These are phyloP conservation scores for Aphidius ervi DNA, from an alignment of 1,140 invertebrate genomes.

Conservation along the genomic window DNA sequence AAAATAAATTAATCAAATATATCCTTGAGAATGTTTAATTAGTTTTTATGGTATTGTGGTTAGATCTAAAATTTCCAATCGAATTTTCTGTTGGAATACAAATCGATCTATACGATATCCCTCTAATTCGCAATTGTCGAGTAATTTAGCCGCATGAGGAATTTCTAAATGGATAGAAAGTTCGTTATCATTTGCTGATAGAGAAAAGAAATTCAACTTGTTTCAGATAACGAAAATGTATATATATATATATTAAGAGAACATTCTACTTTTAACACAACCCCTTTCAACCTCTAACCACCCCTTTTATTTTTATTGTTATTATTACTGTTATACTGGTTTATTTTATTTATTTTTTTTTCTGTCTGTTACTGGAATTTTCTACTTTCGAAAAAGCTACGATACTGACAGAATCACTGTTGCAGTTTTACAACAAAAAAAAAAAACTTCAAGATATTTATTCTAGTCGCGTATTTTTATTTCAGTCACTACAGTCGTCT, in stretches of 20 bases:
- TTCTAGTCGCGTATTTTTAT: conserved; percentile 11
- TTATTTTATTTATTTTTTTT: not conserved
- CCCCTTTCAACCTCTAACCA: not conserved
- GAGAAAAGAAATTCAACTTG: not conserved
- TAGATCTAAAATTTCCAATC: too few relatives aligned
- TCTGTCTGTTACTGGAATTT: not conserved
- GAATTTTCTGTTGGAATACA: too few relatives aligned
- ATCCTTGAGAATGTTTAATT: too few relatives aligned
- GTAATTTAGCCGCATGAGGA: not conserved
- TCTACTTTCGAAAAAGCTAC: not conserved
- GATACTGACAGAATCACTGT: not conserved
- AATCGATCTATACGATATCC: too few relatives aligned
- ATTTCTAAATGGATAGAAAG: conserved; percentile 5
- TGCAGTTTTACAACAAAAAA: not conserved
- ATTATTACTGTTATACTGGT: not conserved
- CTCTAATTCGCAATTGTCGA: not conserved
- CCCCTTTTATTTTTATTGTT: not conserved
- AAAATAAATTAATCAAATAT: too few relatives aligned
- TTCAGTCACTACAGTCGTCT: not conserved
- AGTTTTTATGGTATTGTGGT: too few relatives aligned
- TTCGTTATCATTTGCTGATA: conserved; percentile 12
- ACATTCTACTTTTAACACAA: not conserved
- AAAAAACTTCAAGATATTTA: conserved; percentile 10
- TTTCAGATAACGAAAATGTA: not conserved
- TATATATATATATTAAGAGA: not conserved